phyloP scores from a whole-genome alignment of 2,797 vertebrate genomes.

The Brachyalestes nurse region DNA sequence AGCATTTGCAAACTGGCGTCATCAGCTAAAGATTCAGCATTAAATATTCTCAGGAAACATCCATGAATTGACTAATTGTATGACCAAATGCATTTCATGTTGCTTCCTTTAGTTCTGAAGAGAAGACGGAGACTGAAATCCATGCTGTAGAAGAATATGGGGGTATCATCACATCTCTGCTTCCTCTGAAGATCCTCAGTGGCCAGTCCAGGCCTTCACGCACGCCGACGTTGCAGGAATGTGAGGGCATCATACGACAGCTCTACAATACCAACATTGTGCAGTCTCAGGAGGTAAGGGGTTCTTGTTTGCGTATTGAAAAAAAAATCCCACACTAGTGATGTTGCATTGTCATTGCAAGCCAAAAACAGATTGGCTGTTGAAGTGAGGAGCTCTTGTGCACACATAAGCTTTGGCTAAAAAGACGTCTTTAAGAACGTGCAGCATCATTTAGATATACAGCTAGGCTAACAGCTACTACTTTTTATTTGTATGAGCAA shows the following conservation, averaged over 20 bases:
- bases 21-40: slow-evolving; percentile 14
- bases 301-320: no score
- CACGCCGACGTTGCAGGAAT: slow-evolving; percentile 70
- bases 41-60: not conserved
- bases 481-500: no score
- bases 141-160: not conserved
- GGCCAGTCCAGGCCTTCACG: slow-evolving; percentile 61
- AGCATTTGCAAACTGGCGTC: slow-evolving; percentile 18
- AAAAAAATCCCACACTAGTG: no score
- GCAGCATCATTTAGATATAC: no score
- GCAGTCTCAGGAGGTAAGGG: slow-evolving; percentile 74
- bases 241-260: slow-evolving; percentile 71
- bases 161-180: slow-evolving; percentile 53
- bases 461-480: no score
- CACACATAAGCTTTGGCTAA: no score
- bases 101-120: slow-evolving; percentile 19
- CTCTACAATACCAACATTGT: slow-evolving; percentile 71
- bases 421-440: no score
- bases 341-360: no score
- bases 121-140: not conserved
- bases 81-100: not conserved
- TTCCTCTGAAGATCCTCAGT: slow-evolving; percentile 52
- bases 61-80: not conserved
- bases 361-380: no score
- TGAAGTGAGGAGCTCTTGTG: no score